Evolutionary conservation across 2,113 vertebrate genomes (phyloP).

Genomic region (Heterotis niloticus): DNA sequence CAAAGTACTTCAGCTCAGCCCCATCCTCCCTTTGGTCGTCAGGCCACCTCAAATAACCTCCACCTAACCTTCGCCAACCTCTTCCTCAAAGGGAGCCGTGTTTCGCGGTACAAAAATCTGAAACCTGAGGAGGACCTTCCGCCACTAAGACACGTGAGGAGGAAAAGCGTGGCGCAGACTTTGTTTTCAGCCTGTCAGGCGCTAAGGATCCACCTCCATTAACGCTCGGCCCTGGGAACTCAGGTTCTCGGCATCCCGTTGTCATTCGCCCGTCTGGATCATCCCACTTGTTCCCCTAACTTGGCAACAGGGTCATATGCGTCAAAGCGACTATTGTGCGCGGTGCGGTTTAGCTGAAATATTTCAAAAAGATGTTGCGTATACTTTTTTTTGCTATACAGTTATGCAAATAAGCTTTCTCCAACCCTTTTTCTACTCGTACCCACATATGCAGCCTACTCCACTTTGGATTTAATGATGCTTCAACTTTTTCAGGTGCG

Average conservation of each 20-base stretch:
- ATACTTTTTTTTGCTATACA: too few relatives aligned
- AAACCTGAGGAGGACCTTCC: neutral
- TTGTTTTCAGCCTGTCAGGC: neutral
- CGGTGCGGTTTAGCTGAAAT: neutral
- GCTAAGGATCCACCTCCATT: neutral
- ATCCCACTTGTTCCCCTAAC: neutral
- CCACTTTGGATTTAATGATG: constrained; percentile 15
- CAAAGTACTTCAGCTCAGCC: neutral
- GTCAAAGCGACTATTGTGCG: neutral
- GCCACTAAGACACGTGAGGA: too few relatives aligned
- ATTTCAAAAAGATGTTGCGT: neutral
- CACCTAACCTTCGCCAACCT: neutral
- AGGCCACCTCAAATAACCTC: neutral
- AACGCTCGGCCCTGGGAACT: neutral
- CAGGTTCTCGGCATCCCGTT: neutral
- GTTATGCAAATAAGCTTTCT: too few relatives aligned
- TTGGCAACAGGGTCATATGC: neutral
- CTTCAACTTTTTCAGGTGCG: constrained; percentile 1
- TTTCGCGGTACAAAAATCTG: too few relatives aligned
- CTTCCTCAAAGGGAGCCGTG: neutral
- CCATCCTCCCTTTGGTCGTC: neutral
- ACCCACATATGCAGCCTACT: constrained; percentile 4
- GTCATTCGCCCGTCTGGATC: neutral
- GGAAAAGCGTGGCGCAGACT: neutral
- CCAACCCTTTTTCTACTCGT: neutral